Base-by-base conservation (phyloP, 2,888 invertebrate genomes). In the Isoperla grammatica region DNA sequence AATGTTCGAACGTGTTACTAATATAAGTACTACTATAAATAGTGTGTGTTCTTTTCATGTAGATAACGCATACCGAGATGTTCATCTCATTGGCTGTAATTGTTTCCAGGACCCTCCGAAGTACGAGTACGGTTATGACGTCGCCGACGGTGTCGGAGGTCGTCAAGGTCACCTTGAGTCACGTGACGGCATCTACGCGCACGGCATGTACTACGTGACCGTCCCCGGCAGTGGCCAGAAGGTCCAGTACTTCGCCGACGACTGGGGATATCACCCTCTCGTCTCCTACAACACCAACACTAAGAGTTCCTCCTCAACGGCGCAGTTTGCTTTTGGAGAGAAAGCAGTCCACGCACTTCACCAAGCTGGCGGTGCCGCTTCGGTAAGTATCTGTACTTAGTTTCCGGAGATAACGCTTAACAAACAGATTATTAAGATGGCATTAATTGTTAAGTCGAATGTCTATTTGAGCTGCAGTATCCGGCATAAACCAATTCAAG, bases 241-340 rank as follows among this genome's bases (percentile, higher is more conserved):
- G 45, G 82, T 85, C 17, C 76, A 79, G 63, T 84, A 85, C 71
- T 73, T 81, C 37, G 81, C 82, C 0, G 83, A 85, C 68, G 79
- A 79, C 67, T 82, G 79, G 77, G 83, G 84, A 12, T 84, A 82
- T 73, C 85, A 85, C 73, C 82, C 84, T 5, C 77, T 82, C 15
- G 79, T 82, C 49, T 76, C 78, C 56, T 79, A 83, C 68, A 77
- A 76, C 68, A 79, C 79, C 22, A 73, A 74, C 12, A 78, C 78
- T 43, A 76, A 77, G 0, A 75, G 78, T 49, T 78, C 79, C 65
- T 42, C 61, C n/a, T 75, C 79, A 46, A 74, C 76, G 13, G 73
- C 80, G 1, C 78, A 76, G 66, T 78, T 83, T 60, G 81, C 82
- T 1, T 71, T 82, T 1, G 84, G 82, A 1, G 78, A 80, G 67